These are phyloP conservation scores for Pelusios castaneus DNA, from an alignment of 2,113 vertebrate genomes.

Conservation along the genomic window DNA sequence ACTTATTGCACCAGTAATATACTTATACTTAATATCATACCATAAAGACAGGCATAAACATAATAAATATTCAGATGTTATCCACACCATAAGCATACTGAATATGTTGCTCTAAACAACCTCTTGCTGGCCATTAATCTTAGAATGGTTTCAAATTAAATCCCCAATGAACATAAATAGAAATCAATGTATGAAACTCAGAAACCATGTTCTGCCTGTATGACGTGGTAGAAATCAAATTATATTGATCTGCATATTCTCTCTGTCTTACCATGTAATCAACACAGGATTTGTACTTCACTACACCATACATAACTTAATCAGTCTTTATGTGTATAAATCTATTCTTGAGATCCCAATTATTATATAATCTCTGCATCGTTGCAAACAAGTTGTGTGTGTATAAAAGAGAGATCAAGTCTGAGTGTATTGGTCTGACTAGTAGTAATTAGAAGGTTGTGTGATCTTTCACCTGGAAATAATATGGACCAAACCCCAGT, in stretches of 20 bases:
- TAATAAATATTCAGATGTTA: neutral
- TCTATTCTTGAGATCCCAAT: neutral
- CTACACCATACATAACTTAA: neutral
- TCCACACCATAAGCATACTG: neutral
- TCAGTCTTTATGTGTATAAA: neutral
- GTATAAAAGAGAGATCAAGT: neutral
- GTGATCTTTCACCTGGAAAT: neutral
- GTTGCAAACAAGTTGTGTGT: neutral
- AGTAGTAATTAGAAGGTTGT: neutral
- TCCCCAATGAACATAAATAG: constrained; percentile 36
- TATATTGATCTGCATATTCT: neutral
- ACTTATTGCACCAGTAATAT: too few species aligned
- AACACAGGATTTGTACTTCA: neutral
- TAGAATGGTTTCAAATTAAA: constrained; percentile 29
- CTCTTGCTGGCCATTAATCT: constrained; percentile 13
- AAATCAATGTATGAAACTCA: neutral
- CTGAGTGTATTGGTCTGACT: neutral
- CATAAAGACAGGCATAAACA: neutral
- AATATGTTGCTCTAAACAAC: constrained; percentile 13
- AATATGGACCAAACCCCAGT: neutral
- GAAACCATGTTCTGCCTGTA: neutral
- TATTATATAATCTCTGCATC: neutral
- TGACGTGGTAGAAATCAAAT: neutral
- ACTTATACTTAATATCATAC: neutral
- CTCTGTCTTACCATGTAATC: neutral